Percentiles rank a stretch among this genome's conserved stretches.
phyloP scores from a whole-genome alignment of 2,113 vertebrate genomes.

The Dicrurus megarhynchus region DNA sequence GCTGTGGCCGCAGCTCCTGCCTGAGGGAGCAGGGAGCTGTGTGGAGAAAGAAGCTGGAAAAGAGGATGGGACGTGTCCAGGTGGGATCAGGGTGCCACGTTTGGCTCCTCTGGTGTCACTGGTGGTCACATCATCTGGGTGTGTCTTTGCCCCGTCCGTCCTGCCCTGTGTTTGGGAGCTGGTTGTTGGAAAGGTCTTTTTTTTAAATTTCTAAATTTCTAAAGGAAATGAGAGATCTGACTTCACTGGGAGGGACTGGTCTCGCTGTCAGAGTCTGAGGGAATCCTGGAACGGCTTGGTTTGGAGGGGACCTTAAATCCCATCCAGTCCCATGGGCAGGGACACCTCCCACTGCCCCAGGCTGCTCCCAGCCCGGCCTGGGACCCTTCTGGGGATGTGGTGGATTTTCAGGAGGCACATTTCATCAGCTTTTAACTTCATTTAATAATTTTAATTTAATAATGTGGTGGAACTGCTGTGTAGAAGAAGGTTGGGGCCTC shows the following conservation, averaged over 20 bases:
- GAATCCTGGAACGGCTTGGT: neutral
- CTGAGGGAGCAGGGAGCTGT: accelerated
- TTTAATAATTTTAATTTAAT: neutral
- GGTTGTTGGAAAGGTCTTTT: neutral
- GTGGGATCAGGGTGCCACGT: accelerated
- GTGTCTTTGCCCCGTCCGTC: neutral
- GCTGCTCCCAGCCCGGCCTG: neutral
- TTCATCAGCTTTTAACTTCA: neutral
- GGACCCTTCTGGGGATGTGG: neutral
- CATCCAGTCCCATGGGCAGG: neutral
- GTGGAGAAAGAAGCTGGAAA: neutral
- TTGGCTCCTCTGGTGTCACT: accelerated
- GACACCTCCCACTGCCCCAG: neutral
- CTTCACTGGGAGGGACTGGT: neutral
- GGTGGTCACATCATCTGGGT: neutral
- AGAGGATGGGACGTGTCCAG: accelerated
- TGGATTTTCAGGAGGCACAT: neutral
- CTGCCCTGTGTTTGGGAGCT: neutral
- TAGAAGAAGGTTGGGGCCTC: accelerated
- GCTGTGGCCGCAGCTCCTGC: accelerated
- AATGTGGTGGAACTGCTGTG: accelerated
- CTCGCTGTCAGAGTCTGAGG: neutral
- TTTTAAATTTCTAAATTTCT: neutral
- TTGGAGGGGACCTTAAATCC: neutral
- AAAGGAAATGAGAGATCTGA: neutral